Evolutionary conservation across 2,113 vertebrate species (phyloP).

Genomic region (Coptodon bakossiorum): DNA sequence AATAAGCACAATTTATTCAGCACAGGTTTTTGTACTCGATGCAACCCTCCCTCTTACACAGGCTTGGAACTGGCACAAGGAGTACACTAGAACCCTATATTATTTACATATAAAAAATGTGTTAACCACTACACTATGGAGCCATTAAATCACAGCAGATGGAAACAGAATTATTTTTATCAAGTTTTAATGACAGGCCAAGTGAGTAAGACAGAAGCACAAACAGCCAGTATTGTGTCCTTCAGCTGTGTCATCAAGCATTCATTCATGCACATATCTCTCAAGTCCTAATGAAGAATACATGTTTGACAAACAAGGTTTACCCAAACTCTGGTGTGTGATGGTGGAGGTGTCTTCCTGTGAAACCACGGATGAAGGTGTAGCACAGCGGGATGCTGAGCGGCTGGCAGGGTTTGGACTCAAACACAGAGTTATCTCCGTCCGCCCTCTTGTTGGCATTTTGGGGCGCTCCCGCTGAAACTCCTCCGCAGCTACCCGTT

Average conservation of each 20-base stretch:
- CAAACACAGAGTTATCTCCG: constrained; percentile 88
- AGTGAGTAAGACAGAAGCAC: neutral
- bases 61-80: neutral
- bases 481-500: constrained; percentile 84
- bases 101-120: neutral
- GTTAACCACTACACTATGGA: neutral
- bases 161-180: neutral
- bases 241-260: neutral
- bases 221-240: neutral
- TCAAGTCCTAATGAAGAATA: neutral
- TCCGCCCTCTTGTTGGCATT: constrained; percentile 75
- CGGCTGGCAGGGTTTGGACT: constrained; percentile 71
- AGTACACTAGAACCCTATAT: neutral
- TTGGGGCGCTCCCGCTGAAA: constrained; percentile 82
- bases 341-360: constrained; percentile 60
- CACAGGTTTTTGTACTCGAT: neutral
- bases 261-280: neutral
- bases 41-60: neutral
- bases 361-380: constrained; percentile 64
- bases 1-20: neutral
- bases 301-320: neutral
- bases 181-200: neutral
- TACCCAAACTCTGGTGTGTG: constrained; percentile 68
- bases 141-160: neutral
- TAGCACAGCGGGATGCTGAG: constrained; percentile 55